Evolutionary conservation across 2,888 invertebrate genomes (phyloP).

Genomic region (Ochropleura leucogaster): DNA sequence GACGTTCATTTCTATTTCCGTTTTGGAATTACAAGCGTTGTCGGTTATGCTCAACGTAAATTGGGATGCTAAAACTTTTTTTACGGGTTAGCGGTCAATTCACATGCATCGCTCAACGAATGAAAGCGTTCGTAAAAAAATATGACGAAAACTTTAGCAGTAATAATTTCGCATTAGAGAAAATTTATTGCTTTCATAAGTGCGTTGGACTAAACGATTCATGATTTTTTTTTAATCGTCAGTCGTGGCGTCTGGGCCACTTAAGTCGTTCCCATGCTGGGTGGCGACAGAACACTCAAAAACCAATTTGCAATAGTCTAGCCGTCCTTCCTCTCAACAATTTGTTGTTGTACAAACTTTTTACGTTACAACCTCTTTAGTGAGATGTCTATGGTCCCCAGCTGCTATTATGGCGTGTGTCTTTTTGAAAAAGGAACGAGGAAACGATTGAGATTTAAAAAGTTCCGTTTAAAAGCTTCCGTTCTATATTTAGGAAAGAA

Average conservation of each 20-base stretch:
- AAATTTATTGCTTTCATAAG: slow-evolving; percentile 83
- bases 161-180: slow-evolving; percentile 74
- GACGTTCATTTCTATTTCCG: slow-evolving; percentile 75
- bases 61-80: slow-evolving; percentile 41
- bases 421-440: slow-evolving; percentile 75
- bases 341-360: slow-evolving; percentile 69
- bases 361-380: slow-evolving; percentile 70
- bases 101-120: slow-evolving; percentile 37
- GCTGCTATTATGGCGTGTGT: slow-evolving; percentile 83
- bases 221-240: slow-evolving; percentile 74
- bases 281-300: slow-evolving; percentile 89
- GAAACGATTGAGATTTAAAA: slow-evolving; percentile 72
- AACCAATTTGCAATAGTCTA: slow-evolving; percentile 88
- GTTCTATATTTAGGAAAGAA: slow-evolving; percentile 67
- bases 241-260: slow-evolving; percentile 80
- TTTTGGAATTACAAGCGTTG: slow-evolving; percentile 53
- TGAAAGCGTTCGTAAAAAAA: slow-evolving; percentile 47
- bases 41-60: slow-evolving; percentile 51
- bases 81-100: slow-evolving; percentile 52
- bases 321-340: slow-evolving; percentile 81
- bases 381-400: slow-evolving; percentile 73
- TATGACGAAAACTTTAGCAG: slow-evolving; percentile 61
- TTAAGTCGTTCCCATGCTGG: slow-evolving; percentile 85
- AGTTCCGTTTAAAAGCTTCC: slow-evolving; percentile 68
- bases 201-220: slow-evolving; percentile 69